Evolutionary conservation across 2,797 vertebrate genomes (phyloP), one percentile per base, ranked within the genome.

Genomic region (Danio choprae): DNA sequence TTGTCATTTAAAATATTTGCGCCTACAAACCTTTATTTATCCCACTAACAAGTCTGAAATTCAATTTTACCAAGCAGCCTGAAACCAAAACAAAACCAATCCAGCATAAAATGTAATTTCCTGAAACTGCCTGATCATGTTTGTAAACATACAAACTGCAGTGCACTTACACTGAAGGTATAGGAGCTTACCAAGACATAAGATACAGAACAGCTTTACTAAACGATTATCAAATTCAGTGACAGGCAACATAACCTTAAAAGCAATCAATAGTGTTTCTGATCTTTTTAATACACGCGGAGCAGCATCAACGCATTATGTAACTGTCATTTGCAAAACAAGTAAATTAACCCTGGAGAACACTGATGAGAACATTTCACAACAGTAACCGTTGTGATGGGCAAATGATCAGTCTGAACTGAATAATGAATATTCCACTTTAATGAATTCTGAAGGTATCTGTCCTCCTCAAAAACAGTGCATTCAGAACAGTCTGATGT

Each of bases 11-110:
- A 29, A 29, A 29, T 1, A 44, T 22, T 3, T 13, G 1, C 11
- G 7, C 15, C n/a, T 55, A 18, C 53, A 70, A 70, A 55, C 11
- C 48, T 53, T 40, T 53, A 18, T 56, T 55, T 15, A 22, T 20
- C 40, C 13, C 0, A 56, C 22, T 15, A 9, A 71, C 38, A 56
- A 22, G 18, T 22, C 1, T 8, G 13, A 2, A 22, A 8, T 48
- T 46, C 2, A 15, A 10, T 50, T 48, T 16, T 16, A 36, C 12
- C 20, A 4, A 15, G 16, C 67, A 58, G 18, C 11, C 53, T 58
- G 4, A 10, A 18, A 64, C 29, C 58, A 18, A 63, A 56, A 56
- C 69, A 58, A 72, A 72, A 72, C 18, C 18, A 56, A 56, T 69
- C 22, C 12, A 18, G 50, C 4, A 55, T 55, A 40, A 70, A 70